These are phyloP conservation scores for Thymelicus lineola DNA, from an alignment of 2,888 invertebrate species.

Conservation along the genomic window DNA sequence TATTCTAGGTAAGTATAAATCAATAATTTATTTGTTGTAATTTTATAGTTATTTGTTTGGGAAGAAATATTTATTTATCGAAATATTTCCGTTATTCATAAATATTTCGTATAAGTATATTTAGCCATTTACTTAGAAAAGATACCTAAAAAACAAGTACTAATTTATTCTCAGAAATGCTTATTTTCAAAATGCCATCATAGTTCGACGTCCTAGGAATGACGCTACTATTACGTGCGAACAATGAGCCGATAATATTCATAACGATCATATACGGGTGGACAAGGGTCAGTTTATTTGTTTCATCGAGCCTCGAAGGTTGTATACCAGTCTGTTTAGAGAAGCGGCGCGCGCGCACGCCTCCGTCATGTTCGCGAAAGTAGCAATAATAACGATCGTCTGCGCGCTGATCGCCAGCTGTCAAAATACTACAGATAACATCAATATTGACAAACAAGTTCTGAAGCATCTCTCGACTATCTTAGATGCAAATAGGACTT, in stretches of 20 bases:
- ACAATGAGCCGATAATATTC: conserved; percentile 60
- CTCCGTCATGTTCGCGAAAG: conserved; percentile 61
- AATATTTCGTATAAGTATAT: too few relatives aligned
- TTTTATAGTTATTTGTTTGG: too few relatives aligned
- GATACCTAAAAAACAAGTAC: conserved; percentile 1
- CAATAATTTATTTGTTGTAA: too few relatives aligned
- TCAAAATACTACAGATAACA: conserved; percentile 52
- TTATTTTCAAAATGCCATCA: conserved; percentile 20
- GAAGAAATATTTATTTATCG: too few relatives aligned
- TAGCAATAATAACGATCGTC: conserved; percentile 62
- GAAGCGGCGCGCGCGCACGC: conserved; percentile 74
- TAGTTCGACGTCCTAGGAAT: conserved; percentile 35
- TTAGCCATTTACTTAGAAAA: neutral
- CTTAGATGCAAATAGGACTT: conserved; percentile 60
- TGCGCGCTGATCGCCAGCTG: conserved; percentile 59
- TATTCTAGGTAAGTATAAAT: too few relatives aligned
- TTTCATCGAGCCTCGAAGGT: conserved; percentile 48
- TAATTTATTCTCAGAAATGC: conserved; percentile 10
- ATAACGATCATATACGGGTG: conserved; percentile 51
- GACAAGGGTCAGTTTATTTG: conserved; percentile 46
- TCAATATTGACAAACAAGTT: conserved; percentile 58
- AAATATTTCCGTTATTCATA: too few relatives aligned
- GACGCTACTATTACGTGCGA: conserved; percentile 37
- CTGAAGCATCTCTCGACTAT: conserved; percentile 55
- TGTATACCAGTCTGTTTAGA: conserved; percentile 59